Evolutionary conservation across 2,888 invertebrate species (phyloP).

Genomic region (Pandemis cinnamomeana): DNA sequence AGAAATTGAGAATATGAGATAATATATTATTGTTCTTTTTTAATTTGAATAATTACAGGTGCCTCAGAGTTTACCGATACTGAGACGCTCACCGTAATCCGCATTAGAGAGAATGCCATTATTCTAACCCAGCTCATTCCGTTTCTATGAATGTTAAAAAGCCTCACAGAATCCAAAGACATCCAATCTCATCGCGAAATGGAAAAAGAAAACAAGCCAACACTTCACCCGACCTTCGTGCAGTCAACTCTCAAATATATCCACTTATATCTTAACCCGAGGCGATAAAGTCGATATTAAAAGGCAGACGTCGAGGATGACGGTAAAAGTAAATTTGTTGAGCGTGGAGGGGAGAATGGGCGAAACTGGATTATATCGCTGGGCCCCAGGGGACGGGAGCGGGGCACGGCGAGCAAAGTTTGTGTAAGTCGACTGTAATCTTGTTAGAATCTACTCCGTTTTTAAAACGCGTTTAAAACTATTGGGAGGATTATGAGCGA

Average conservation of each 20-base stretch:
- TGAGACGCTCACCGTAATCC: neutral
- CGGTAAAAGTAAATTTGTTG: conserved; percentile 47
- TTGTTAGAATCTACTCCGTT: conserved; percentile 48
- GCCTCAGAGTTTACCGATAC: neutral
- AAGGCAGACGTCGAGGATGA: conserved; percentile 7
- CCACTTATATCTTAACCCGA: conserved; percentile 15
- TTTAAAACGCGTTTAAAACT: neutral
- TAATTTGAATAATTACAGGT: neutral
- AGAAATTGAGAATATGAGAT: too few species aligned
- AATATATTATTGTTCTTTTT: too few species aligned
- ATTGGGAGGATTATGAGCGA: neutral
- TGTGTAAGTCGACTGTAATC: conserved; percentile 70
- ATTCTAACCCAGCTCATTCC: conserved; percentile 17
- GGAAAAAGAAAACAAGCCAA: conserved; percentile 39
- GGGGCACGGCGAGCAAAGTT: conserved; percentile 59
- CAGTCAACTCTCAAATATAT: conserved; percentile 7
- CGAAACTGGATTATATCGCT: conserved; percentile 76
- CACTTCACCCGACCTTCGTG: conserved; percentile 15
- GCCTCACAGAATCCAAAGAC: conserved; percentile 22
- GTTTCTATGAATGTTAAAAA: conserved; percentile 39
- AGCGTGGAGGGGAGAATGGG: conserved; percentile 63
- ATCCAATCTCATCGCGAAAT: conserved; percentile 37
- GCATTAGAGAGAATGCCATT: conserved; percentile 16
- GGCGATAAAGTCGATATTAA: conserved; percentile 31
- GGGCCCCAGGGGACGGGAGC: conserved; percentile 58